A percentile compares a stretch with the other conserved stretches of the same genome.
These are phyloP conservation scores for Pheosia tremula DNA, from an alignment of 2,888 invertebrate genomes.

Conservation along the genomic window DNA sequence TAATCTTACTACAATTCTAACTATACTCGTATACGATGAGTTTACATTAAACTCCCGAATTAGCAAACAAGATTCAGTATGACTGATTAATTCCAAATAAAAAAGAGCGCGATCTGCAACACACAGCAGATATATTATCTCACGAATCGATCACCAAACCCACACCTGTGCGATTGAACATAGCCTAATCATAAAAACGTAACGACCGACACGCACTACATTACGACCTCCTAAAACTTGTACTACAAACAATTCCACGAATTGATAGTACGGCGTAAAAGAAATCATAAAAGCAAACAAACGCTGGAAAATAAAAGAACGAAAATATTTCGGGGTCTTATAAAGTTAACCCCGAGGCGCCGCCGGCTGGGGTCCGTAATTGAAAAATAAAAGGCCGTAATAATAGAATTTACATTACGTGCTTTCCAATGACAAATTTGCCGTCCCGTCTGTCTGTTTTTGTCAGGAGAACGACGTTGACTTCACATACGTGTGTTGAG, in stretches of 20 bases:
- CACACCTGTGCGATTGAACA: background rate
- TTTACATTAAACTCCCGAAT: too few species aligned
- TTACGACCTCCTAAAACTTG: slow-evolving; percentile 4
- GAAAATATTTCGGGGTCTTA: slow-evolving; percentile 58
- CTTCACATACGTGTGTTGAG: slow-evolving; percentile 48
- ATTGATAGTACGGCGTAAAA: slow-evolving; percentile 12
- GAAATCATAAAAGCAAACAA: slow-evolving; percentile 38
- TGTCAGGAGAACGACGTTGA: slow-evolving; percentile 75
- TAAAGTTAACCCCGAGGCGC: slow-evolving; percentile 76
- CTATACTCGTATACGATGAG: too few species aligned
- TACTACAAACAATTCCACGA: slow-evolving; percentile 5
- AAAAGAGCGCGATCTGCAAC: too few species aligned
- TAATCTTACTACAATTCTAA: too few species aligned
- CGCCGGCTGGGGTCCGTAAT: slow-evolving; percentile 74
- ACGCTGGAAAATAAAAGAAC: slow-evolving; percentile 43
- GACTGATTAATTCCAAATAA: too few species aligned
- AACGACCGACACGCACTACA: background rate
- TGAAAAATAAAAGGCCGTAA: slow-evolving; percentile 84
- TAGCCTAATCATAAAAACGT: background rate
- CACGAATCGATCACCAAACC: background rate
- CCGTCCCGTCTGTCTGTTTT: slow-evolving; percentile 74
- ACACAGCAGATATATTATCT: background rate
- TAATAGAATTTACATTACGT: slow-evolving; percentile 84
- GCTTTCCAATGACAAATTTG: slow-evolving; percentile 79
- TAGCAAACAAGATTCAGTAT: too few species aligned